Evolutionary conservation across 2,888 invertebrate genomes (phyloP), one percentile per base, ranked within the genome.

Genomic region (Coecobrya sp.): DNA sequence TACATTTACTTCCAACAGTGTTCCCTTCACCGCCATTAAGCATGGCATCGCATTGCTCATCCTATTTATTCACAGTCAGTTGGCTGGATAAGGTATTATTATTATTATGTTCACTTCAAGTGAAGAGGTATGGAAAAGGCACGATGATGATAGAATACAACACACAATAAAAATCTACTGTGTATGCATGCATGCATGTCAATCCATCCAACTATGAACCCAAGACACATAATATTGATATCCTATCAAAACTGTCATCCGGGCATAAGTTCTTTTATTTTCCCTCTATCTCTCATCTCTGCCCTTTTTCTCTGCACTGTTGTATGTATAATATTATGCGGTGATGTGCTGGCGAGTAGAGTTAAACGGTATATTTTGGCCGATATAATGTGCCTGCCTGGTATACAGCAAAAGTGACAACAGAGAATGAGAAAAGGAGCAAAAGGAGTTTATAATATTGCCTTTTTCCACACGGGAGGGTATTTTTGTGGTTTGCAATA

Each of bases 171-270:
- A 76, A 81, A 81, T 81, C 13, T 42, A 70, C 27, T 11, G 16
- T n/a, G 36, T 13, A 70, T 36, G 70, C 36, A 86, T 45, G 62
- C 89, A 89, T 86, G 81, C 76, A 89, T 86, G 92, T 91, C 81
- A 84, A 86, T 93, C 93, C 55, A 73, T 70, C 84, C 84, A 70
- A 81, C 42, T 45, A 52, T 86, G 73, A 79, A 91, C 16, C 45
- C 52, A 52, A 79, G 89, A 90, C 92, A 93, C 89, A 93, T 93
- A 65, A 93, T 94, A 94, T 94, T 94, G 94, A 94, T 94, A 93
- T 93, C 93, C 94, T 93, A 94, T 95, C 94, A 95, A 94, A 94
- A 94, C 94, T 95, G 94, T 94, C 95, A 94, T 93, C 89, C 93
- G 92, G 92, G 93, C 88, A 92, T 89, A 94, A 88, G 65, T 62